Evolutionary conservation across 2,888 invertebrate species (phyloP).

Genomic region (Phyto melanocephala): DNA sequence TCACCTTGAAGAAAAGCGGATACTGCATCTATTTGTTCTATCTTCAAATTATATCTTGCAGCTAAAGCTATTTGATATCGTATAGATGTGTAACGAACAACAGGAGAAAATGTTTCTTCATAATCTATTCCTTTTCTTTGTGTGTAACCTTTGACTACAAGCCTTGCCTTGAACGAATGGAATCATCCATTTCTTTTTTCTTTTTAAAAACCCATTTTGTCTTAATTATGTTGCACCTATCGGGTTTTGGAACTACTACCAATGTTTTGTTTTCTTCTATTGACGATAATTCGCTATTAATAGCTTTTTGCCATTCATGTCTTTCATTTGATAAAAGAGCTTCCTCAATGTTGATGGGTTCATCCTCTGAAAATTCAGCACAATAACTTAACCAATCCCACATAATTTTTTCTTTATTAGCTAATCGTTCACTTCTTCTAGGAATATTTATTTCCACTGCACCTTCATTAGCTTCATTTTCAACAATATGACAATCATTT

Average conservation of each 20-base stretch:
- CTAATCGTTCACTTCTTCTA: slow-evolving; percentile 3
- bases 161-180: slow-evolving; percentile 15
- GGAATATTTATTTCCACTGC: neutral
- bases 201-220: slow-evolving; percentile 45
- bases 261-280: slow-evolving; percentile 35
- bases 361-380: neutral
- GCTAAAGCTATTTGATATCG: neutral
- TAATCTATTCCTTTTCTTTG: slow-evolving; percentile 38
- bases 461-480: neutral
- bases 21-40: slow-evolving; percentile 28
- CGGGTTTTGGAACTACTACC: slow-evolving; percentile 18
- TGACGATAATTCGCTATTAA: neutral
- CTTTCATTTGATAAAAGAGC: neutral
- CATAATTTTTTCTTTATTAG: neutral
- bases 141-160: neutral
- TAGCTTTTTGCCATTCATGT: neutral
- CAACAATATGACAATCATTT: neutral
- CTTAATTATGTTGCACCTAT: slow-evolving; percentile 29
- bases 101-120: slow-evolving; percentile 29
- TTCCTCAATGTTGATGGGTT: neutral
- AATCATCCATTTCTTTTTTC: neutral
- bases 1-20: slow-evolving; percentile 53
- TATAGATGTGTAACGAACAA: slow-evolving; percentile 9
- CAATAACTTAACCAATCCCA: slow-evolving; percentile 7
- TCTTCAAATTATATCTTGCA: slow-evolving; percentile 5